These are phyloP conservation scores for Chanos chanos DNA, from an alignment of 2,797 vertebrate genomes.

Conservation along the genomic window DNA sequence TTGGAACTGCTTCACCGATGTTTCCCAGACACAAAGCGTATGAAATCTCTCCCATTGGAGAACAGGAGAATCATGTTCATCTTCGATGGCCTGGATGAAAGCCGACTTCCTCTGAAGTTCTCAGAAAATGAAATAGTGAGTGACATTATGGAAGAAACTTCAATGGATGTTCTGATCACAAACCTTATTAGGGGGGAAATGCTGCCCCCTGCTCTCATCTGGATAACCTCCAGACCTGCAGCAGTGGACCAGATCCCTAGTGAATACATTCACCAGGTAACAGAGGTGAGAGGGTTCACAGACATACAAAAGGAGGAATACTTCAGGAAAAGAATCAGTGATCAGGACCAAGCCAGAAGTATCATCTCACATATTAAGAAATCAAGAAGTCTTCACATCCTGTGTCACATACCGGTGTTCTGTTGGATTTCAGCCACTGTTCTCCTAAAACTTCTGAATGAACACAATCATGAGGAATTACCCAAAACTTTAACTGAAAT, in stretches of 20 bases:
- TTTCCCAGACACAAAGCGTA: neutral
- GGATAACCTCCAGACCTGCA: conserved; percentile 29
- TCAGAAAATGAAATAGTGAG: neutral
- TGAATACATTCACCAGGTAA: conserved; percentile 7
- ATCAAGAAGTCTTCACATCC: conserved; percentile 45
- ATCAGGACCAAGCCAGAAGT: neutral
- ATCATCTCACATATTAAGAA: conserved; percentile 14
- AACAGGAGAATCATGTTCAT: neutral
- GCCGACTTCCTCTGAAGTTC: neutral
- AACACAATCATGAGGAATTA: neutral
- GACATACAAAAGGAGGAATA: neutral
- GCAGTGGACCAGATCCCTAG: conserved; percentile 22
- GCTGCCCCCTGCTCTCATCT: conserved; percentile 17
- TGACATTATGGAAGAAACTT: neutral
- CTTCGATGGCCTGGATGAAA: conserved; percentile 19
- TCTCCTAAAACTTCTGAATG: conserved; percentile 13
- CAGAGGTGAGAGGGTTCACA: conserved; percentile 17
- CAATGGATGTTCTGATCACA: conserved; percentile 1
- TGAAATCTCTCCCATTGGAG: neutral
- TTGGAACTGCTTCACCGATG: conserved; percentile 1
- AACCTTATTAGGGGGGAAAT: conserved; percentile 15
- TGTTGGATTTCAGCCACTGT: conserved; percentile 51
- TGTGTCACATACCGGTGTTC: conserved; percentile 57
- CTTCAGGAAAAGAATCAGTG: neutral
- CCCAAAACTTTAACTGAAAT: conserved; percentile 25